These are phyloP conservation scores for Drosophila rubida DNA, from an alignment of 2,888 invertebrate genomes.

Conservation along the genomic window DNA sequence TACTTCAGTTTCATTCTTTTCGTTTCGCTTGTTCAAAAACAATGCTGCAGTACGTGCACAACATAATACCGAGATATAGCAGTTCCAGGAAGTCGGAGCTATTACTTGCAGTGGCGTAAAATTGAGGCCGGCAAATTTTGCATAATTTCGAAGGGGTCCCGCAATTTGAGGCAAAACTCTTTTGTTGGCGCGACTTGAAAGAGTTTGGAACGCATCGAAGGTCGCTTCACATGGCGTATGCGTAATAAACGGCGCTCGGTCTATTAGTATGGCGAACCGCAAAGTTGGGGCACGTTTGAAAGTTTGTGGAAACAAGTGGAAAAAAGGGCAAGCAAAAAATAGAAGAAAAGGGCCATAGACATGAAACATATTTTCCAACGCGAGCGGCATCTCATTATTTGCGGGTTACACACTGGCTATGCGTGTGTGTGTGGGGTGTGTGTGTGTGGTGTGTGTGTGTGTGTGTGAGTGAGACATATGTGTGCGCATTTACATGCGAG, in stretches of 20 bases:
- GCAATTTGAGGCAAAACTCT: background rate
- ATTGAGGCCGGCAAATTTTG: background rate
- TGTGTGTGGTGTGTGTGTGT: background rate
- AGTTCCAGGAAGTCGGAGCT: too few relatives aligned
- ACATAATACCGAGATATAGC: background rate
- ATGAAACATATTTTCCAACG: constrained; percentile 26
- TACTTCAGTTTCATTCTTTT: background rate
- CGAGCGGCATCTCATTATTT: constrained; percentile 41
- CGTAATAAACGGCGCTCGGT: constrained; percentile 27
- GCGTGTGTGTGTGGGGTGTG: background rate
- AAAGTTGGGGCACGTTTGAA: constrained; percentile 9
- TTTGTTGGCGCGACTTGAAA: background rate
- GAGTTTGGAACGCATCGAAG: background rate
- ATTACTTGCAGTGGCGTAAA: too few relatives aligned
- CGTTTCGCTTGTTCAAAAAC: background rate
- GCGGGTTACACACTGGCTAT: constrained; percentile 12
- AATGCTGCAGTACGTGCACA: background rate
- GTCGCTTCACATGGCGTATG: constrained; percentile 28
- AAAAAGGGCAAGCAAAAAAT: background rate
- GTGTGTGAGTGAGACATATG: constrained; percentile 10
- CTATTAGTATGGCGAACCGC: constrained; percentile 14
- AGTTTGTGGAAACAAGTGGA: constrained; percentile 1
- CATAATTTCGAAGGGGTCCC: background rate
- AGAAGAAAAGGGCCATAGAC: constrained; percentile 6
- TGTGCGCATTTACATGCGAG: constrained; percentile 9